Evolutionary conservation across 2,113 vertebrate genomes (phyloP).

Genomic region (Eublepharis macularius): DNA sequence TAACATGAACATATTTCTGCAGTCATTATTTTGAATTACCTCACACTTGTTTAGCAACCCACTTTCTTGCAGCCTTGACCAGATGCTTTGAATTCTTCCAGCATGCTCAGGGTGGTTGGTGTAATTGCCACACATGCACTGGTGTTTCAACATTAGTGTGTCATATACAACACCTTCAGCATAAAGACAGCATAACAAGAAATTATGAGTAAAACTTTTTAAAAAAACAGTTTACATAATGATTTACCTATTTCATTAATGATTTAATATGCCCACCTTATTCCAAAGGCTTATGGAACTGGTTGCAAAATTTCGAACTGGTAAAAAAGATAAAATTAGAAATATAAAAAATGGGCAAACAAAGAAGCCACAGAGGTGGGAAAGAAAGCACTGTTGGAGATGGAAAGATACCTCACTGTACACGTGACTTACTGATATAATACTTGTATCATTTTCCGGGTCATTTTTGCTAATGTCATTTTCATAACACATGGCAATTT

Average conservation of each 20-base stretch:
- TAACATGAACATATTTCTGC: not conserved
- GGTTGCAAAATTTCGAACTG: not conserved
- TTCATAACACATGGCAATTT: too few relatives aligned
- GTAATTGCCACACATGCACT: slow-evolving; percentile 80
- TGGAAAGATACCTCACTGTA: not conserved
- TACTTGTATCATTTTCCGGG: not conserved
- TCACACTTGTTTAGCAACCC: slow-evolving; percentile 81
- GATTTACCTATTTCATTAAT: not conserved
- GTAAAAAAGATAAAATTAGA: not conserved
- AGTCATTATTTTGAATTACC: slow-evolving; percentile 69
- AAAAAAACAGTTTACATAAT: not conserved
- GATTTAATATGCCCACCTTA: not conserved
- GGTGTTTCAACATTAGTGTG: slow-evolving; percentile 82
- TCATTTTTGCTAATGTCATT: too few relatives aligned
- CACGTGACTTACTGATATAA: not conserved
- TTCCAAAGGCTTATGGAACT: not conserved
- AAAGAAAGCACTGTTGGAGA: not conserved
- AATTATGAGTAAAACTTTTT: slow-evolving; percentile 20
- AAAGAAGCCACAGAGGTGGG: not conserved
- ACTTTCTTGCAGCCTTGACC: slow-evolving; percentile 83
- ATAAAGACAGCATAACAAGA: slow-evolving; percentile 52
- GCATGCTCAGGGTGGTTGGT: slow-evolving; percentile 79
- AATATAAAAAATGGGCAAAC: not conserved
- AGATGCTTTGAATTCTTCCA: slow-evolving; percentile 84
- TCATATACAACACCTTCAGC: slow-evolving; percentile 79